Evolutionary conservation across 2,888 invertebrate species (phyloP).

Genomic region (Boloria selene): DNA sequence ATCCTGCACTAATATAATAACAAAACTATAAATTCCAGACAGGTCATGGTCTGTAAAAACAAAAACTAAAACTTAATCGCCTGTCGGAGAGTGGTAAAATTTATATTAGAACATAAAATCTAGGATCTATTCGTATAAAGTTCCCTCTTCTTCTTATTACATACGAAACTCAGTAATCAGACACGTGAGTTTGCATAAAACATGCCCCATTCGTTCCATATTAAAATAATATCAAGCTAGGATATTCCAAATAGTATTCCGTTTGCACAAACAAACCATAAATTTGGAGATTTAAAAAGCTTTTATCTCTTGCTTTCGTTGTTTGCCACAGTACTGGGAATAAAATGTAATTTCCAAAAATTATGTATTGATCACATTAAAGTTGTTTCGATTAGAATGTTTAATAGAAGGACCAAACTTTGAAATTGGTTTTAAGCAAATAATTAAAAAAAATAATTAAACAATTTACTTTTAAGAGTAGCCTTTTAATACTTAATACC

Average conservation of each 20-base stretch:
- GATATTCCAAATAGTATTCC: conserved; percentile 61
- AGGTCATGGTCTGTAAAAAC: neutral
- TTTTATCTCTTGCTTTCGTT: conserved; percentile 56
- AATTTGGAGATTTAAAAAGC: conserved; percentile 62
- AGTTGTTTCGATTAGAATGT: too few relatives aligned
- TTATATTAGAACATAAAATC: conserved; percentile 6
- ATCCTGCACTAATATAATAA: too few relatives aligned
- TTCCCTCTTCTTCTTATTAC: conserved; percentile 6
- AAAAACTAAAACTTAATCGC: neutral
- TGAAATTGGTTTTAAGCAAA: too few relatives aligned
- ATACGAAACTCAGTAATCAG: conserved; percentile 39
- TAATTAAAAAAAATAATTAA: too few relatives aligned
- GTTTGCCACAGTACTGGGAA: conserved; percentile 39
- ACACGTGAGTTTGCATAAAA: conserved; percentile 54
- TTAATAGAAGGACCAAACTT: too few relatives aligned
- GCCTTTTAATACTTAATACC: too few relatives aligned
- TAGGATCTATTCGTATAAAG: conserved; percentile 4
- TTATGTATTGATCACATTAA: neutral
- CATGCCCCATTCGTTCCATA: conserved; percentile 45
- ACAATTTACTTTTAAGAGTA: too few relatives aligned
- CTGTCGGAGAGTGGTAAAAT: neutral
- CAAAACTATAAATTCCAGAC: neutral
- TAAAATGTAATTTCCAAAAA: conserved; percentile 32
- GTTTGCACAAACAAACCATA: conserved; percentile 65
- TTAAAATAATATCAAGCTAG: conserved; percentile 52